Evolutionary conservation across 53 echinoderm and acorn worm species (phyloP).

Genomic region (Arbacia lixula): DNA sequence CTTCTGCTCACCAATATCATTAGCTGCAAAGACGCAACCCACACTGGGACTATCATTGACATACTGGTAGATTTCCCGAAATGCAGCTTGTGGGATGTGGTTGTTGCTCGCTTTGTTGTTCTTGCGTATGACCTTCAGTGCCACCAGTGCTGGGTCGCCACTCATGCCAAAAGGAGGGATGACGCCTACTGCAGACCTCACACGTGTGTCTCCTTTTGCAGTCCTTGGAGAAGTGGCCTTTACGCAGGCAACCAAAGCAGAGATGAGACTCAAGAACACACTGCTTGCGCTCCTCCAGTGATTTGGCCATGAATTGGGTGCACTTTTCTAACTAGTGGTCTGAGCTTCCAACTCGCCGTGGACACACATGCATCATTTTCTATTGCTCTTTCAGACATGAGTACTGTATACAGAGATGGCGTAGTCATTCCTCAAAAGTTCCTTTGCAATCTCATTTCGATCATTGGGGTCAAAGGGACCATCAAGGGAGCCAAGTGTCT

Average conservation of each 20-base stretch:
- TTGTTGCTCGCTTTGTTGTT: background rate
- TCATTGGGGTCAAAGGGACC: too few relatives aligned
- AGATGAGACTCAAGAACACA: slow-evolving; percentile 35
- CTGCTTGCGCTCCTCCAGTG: slow-evolving; percentile 22
- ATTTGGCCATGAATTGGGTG: slow-evolving; percentile 28
- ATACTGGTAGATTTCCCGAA: slow-evolving; percentile 2
- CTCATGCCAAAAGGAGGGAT: slow-evolving; percentile 68
- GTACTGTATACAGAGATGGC: too few relatives aligned
- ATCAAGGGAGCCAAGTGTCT: too few relatives aligned
- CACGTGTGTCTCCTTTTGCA: slow-evolving; percentile 56
- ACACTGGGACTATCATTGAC: slow-evolving; percentile 69
- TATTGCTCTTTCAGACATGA: too few relatives aligned
- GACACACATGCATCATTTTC: too few relatives aligned
- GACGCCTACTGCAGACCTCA: slow-evolving; percentile 56
- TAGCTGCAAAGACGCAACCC: slow-evolving; percentile 39
- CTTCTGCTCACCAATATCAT: background rate
- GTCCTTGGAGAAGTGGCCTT: slow-evolving; percentile 65
- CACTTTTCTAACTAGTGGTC: slow-evolving; percentile 53
- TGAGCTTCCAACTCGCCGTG: too few relatives aligned
- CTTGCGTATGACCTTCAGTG: background rate
- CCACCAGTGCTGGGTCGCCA: background rate
- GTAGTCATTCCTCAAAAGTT: too few relatives aligned
- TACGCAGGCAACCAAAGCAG: slow-evolving; percentile 61
- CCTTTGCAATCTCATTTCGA: too few relatives aligned
- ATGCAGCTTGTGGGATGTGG: slow-evolving; percentile 3